Evolutionary conservation across 2,113 vertebrate genomes (phyloP).

Genomic region (Indicator indicator): DNA sequence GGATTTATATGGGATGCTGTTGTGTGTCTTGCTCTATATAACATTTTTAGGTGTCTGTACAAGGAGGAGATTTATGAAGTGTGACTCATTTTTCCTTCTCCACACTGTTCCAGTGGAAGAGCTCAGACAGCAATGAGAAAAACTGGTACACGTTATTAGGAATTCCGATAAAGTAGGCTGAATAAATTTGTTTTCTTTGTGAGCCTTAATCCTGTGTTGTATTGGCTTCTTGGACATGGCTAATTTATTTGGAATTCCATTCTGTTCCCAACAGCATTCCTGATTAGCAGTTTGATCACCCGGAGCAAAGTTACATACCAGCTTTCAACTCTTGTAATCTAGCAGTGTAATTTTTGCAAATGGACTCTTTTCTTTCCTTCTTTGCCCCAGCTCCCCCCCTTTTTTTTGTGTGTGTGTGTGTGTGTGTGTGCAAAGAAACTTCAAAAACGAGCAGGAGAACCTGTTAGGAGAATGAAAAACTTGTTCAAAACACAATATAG

Average conservation of each 20-base stretch:
- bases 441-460: conserved; percentile 43
- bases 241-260: conserved; percentile 81
- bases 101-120: conserved; percentile 36
- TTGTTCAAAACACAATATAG: background rate
- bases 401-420: too few relatives aligned
- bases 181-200: conserved; percentile 78
- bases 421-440: background rate
- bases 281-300: conserved; percentile 76
- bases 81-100: conserved; percentile 66
- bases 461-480: conserved; percentile 23
- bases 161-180: conserved; percentile 78
- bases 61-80: conserved; percentile 58
- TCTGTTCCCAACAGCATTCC: conserved; percentile 75
- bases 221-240: conserved; percentile 78
- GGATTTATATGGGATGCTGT: background rate
- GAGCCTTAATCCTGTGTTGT: conserved; percentile 76
- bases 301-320: conserved; percentile 71
- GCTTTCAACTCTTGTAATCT: conserved; percentile 70
- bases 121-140: conserved; percentile 64
- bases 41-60: conserved; percentile 19
- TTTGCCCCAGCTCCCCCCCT: conserved; percentile 17
- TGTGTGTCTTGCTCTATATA: background rate
- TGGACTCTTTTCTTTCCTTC: conserved; percentile 39
- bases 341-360: conserved; percentile 55
- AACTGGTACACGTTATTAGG: conserved; percentile 59